Evolutionary conservation across 2,888 invertebrate genomes (phyloP).

Genomic region (Aspidiotus destructor): DNA sequence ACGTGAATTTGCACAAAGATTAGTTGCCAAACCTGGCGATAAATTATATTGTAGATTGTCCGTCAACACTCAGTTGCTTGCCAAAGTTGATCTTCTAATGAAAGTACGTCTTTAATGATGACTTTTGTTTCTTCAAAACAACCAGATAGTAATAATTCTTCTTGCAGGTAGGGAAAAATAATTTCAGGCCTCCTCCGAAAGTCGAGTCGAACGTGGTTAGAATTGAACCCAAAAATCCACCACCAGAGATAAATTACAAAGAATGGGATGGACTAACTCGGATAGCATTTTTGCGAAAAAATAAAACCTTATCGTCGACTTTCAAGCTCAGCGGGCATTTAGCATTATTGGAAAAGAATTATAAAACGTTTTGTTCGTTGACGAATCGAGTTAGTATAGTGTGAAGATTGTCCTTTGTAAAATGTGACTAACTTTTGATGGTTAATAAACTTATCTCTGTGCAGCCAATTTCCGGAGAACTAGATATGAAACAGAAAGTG

Average conservation of each 20-base stretch:
- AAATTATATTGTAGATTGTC: slow-evolving; percentile 93
- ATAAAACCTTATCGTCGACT: slow-evolving; percentile 84
- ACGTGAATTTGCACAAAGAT: slow-evolving; percentile 91
- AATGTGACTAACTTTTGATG: not conserved
- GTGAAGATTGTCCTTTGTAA: not conserved
- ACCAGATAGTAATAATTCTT: slow-evolving; percentile 17
- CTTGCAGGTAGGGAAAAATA: slow-evolving; percentile 85
- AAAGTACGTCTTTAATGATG: slow-evolving; percentile 51
- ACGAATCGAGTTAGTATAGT: slow-evolving; percentile 57
- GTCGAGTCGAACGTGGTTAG: slow-evolving; percentile 97
- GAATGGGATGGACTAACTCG: slow-evolving; percentile 98
- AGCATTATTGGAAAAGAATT: slow-evolving; percentile 82
- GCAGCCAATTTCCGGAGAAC: slow-evolving; percentile 64
- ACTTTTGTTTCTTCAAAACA: not conserved
- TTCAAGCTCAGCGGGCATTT: slow-evolving; percentile 80
- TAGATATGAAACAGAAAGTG: slow-evolving; percentile 72
- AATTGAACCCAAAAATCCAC: slow-evolving; percentile 93
- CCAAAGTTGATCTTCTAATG: slow-evolving; percentile 91
- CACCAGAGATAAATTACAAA: slow-evolving; percentile 87
- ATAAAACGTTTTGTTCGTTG: slow-evolving; percentile 74
- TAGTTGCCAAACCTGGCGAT: slow-evolving; percentile 94
- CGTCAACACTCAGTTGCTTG: slow-evolving; percentile 89
- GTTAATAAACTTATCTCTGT: not conserved
- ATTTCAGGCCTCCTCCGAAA: slow-evolving; percentile 97
- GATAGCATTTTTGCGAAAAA: slow-evolving; percentile 90